phyloP scores from a whole-genome alignment of 2,888 invertebrate species.

The Lysandra bellargus region DNA sequence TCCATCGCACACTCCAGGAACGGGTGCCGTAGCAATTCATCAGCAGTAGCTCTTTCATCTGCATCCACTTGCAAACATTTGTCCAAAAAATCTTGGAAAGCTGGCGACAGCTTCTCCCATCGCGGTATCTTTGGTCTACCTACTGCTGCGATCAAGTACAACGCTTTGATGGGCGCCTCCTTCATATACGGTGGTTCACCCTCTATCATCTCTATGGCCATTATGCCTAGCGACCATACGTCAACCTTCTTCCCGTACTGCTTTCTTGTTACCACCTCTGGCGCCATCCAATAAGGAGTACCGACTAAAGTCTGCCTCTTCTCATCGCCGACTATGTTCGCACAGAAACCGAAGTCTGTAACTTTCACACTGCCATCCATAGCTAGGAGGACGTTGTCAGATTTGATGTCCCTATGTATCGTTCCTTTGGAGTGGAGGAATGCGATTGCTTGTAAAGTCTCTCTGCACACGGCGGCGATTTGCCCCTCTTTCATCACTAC shows the following conservation, averaged over 20 bases:
- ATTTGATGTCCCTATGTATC: slow-evolving; percentile 97
- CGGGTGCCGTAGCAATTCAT: slow-evolving; percentile 88
- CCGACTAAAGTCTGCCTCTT: slow-evolving; percentile 98
- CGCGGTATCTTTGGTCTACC: slow-evolving; percentile 95
- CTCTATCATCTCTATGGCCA: slow-evolving; percentile 97
- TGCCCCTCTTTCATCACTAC: slow-evolving; percentile 98
- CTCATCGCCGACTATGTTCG: slow-evolving; percentile 95
- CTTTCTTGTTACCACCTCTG: slow-evolving; percentile 94
- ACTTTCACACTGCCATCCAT: slow-evolving; percentile 96
- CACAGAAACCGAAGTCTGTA: slow-evolving; percentile 99
- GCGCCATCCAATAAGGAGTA: slow-evolving; percentile 99
- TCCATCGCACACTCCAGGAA: slow-evolving; percentile 91
- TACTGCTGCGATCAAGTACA: slow-evolving; percentile 97
- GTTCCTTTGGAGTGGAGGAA: slow-evolving; percentile 95
- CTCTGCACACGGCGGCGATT: slow-evolving; percentile 96
- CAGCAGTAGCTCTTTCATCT: slow-evolving; percentile 87
- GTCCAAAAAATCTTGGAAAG: slow-evolving; percentile 91
- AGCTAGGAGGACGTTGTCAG: slow-evolving; percentile 96
- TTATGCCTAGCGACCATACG: slow-evolving; percentile 98
- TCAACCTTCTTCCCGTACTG: slow-evolving; percentile 97
- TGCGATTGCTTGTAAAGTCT: slow-evolving; percentile 90
- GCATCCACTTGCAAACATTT: slow-evolving; percentile 93
- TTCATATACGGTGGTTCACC: slow-evolving; percentile 98
- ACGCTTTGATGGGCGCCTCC: slow-evolving; percentile 94
- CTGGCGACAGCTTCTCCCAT: slow-evolving; percentile 88